A percentile compares a stretch with the other conserved stretches of the same genome.
Evolutionary conservation across 2,113 vertebrate species (phyloP).

Genomic region (Saimiri boliviensis): DNA sequence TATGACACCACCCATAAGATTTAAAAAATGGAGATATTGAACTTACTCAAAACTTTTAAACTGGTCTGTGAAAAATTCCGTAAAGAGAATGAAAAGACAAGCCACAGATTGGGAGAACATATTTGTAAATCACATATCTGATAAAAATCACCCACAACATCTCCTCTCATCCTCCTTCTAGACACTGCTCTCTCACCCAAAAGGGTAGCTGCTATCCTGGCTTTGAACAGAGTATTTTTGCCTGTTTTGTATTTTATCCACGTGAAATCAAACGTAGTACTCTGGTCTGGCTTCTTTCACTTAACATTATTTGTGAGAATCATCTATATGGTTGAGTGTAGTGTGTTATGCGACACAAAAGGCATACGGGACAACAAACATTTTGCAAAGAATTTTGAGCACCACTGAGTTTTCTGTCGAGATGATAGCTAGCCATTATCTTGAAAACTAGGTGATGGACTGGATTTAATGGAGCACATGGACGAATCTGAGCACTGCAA

Average conservation of each 20-base stretch:
- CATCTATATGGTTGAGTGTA: neutral
- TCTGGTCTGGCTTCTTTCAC: neutral
- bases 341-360: neutral
- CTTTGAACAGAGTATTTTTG: neutral
- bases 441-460: too few species aligned
- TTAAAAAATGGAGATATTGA: neutral
- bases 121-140: neutral
- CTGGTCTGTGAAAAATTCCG: neutral
- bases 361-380: too few species aligned
- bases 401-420: too few species aligned
- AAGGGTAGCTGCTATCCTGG: neutral
- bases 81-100: neutral
- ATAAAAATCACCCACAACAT: neutral
- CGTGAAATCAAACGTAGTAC: neutral
- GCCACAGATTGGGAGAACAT: neutral
- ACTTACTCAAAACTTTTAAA: neutral
- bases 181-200: neutral
- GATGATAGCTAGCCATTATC: too few species aligned
- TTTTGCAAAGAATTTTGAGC: too few species aligned
- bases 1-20: neutral
- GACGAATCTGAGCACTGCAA: too few species aligned
- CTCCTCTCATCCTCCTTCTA: neutral
- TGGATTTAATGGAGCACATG: too few species aligned
- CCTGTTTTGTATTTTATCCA: neutral
- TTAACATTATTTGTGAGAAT: neutral